These are phyloP conservation scores for Hexactinellida sp. DNA, from an alignment of 37 sponge, comb jelly and placozoan genomes.

Conservation along the genomic window DNA sequence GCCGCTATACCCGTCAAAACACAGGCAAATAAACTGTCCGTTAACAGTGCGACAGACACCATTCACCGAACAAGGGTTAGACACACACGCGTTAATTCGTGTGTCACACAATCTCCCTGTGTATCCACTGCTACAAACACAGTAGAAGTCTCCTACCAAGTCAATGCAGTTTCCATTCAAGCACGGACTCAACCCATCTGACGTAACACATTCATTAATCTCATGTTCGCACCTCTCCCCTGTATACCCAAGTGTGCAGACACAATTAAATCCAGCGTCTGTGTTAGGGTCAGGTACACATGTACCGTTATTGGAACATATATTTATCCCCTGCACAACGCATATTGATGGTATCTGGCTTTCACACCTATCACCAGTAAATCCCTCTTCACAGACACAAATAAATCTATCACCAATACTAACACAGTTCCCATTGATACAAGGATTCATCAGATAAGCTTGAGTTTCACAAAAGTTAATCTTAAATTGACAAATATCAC, in stretches of 20 bases:
- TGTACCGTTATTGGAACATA: background rate
- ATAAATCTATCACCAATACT: background rate
- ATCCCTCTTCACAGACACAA: constrained; percentile 21
- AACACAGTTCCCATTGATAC: constrained; percentile 17
- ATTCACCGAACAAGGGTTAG: constrained; percentile 43
- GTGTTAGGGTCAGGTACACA: background rate
- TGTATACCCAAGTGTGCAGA: constrained; percentile 20
- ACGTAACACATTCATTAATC: constrained; percentile 19
- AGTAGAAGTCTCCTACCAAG: constrained; percentile 17
- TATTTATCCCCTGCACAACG: background rate
- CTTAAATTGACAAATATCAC: constrained; percentile 27
- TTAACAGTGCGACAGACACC: constrained; percentile 19
- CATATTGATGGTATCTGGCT: background rate
- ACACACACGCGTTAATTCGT: constrained; percentile 27
- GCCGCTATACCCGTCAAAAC: constrained; percentile 21
- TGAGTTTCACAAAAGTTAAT: background rate
- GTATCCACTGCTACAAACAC: constrained; percentile 23
- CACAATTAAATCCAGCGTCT: background rate
- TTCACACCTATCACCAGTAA: constrained; percentile 28
- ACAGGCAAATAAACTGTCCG: constrained; percentile 14
- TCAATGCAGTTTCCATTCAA: constrained; percentile 35
- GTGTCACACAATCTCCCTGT: constrained; percentile 25
- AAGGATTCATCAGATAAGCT: background rate
- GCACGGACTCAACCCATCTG: background rate
- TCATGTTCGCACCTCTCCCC: background rate